A percentile compares a stretch with the other conserved stretches of the same genome.
Conservation (phyloP, 2,113 vertebrate genomes). For the Circaetus gallicus region DNA sequence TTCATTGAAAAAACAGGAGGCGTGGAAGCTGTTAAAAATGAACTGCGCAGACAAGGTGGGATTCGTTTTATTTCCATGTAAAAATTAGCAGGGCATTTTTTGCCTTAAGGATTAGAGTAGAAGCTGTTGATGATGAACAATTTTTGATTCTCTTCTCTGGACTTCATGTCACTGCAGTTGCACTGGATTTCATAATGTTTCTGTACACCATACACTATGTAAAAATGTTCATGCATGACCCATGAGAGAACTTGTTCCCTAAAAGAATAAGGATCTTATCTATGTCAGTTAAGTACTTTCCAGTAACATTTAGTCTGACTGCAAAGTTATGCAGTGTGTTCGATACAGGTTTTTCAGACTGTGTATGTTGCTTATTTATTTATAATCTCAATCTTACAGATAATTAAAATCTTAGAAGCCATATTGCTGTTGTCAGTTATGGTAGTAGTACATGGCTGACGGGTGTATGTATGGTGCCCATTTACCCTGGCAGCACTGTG, state of each 20-base stretch:
- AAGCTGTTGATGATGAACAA: neutral
- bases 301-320: neutral
- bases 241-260: neutral
- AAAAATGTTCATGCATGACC: neutral
- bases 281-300: neutral
- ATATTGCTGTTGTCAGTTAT: neutral
- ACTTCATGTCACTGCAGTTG: neutral
- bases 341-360: neutral
- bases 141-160: neutral
- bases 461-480: accelerated
- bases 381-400: neutral
- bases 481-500: neutral
- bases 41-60: conserved; percentile 94
- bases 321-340: neutral
- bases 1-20: conserved; percentile 99
- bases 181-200: neutral
- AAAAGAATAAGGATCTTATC: neutral
- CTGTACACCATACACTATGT: neutral
- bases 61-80: neutral
- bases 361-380: neutral
- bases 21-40: conserved; percentile 97
- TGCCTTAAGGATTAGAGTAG: neutral
- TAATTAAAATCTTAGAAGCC: neutral
- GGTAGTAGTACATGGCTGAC: neutral
- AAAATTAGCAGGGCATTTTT: neutral